These are phyloP conservation scores for Melipona quadrifasciata DNA, from an alignment of 1,140 invertebrate species.

Conservation along the genomic window DNA sequence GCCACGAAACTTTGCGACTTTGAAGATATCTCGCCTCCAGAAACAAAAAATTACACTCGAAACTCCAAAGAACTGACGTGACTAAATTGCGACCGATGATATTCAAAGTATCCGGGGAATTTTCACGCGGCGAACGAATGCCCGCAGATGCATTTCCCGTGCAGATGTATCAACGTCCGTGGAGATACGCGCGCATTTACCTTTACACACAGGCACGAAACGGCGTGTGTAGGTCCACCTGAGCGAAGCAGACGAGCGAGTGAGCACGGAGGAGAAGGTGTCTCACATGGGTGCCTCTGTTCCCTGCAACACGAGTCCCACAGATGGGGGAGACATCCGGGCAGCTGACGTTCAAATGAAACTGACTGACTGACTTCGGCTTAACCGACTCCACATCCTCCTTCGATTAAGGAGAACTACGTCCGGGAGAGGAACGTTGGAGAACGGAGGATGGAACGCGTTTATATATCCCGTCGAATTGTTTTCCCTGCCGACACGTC, in stretches of 20 bases:
- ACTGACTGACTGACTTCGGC: constrained; percentile 81
- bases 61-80: too few species aligned
- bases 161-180: constrained; percentile 62
- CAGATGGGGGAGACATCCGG: constrained; percentile 82
- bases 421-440: constrained; percentile 72
- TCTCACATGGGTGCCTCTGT: constrained; percentile 82
- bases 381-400: constrained; percentile 82
- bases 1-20: too few species aligned
- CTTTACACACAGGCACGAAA: constrained; percentile 61
- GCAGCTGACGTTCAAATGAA: constrained; percentile 82
- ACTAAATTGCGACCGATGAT: not conserved
- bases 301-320: constrained; percentile 79
- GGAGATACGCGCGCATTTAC: constrained; percentile 66
- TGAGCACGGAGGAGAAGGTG: constrained; percentile 78
- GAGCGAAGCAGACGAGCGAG: constrained; percentile 75
- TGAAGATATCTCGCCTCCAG: too few species aligned
- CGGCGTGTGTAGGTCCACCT: constrained; percentile 76
- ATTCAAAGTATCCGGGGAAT: not conserved
- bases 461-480: constrained; percentile 59
- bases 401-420: constrained; percentile 82
- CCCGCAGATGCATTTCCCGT: constrained; percentile 60
- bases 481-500: constrained; percentile 37
- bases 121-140: constrained; percentile 1
- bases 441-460: constrained; percentile 47
- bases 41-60: too few species aligned